Evolutionary conservation across 2,797 vertebrate species (phyloP).

Genomic region (Chrysocyon brachyurus): DNA sequence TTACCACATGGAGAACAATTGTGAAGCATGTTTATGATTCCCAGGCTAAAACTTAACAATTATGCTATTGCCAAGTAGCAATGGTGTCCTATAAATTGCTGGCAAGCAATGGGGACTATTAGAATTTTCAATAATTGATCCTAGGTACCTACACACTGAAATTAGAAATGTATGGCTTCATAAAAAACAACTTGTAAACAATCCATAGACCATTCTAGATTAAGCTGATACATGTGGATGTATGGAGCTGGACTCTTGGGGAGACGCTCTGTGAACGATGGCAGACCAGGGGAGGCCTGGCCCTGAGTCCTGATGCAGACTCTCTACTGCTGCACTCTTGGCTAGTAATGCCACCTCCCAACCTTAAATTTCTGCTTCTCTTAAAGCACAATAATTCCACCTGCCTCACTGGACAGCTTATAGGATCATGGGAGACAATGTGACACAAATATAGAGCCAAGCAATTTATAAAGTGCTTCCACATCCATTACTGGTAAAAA

Average conservation of each 20-base stretch:
- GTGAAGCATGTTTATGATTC: neutral
- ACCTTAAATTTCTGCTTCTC: neutral
- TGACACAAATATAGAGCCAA: neutral
- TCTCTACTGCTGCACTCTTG: neutral
- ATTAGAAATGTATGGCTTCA: neutral
- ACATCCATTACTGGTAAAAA: conserved; percentile 5
- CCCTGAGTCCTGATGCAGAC: neutral
- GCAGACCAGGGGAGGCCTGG: neutral
- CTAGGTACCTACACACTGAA: neutral
- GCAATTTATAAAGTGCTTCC: conserved; percentile 63
- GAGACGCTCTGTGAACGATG: neutral
- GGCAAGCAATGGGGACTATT: neutral
- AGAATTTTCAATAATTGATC: neutral
- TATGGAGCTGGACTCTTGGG: neutral
- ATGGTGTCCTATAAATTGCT: neutral
- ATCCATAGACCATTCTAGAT: neutral
- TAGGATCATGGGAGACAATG: neutral
- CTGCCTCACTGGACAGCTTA: neutral
- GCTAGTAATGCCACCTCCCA: neutral
- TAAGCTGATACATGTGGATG: neutral
- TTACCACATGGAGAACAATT: conserved; percentile 15
- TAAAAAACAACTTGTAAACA: neutral
- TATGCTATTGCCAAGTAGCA: neutral
- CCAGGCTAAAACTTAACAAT: neutral
- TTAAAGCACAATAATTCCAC: neutral